Evolutionary conservation across 2,113 vertebrate genomes (phyloP).

Genomic region (Percopsis transmontana): DNA sequence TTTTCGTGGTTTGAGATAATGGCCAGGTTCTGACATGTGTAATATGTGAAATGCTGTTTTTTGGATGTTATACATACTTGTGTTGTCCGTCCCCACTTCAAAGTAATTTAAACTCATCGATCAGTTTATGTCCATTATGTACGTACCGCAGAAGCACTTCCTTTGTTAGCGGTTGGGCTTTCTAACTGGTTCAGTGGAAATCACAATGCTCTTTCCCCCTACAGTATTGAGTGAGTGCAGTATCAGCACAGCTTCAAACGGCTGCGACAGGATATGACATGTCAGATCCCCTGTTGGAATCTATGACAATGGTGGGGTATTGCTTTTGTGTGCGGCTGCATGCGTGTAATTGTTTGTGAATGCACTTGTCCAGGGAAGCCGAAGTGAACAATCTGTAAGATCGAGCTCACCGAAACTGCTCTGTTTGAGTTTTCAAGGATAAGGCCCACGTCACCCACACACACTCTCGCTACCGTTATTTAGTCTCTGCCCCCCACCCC

Average conservation of each 20-base stretch:
- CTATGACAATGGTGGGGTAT: conserved; percentile 50
- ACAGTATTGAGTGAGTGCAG: conserved; percentile 29
- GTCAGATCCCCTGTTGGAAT: conserved; percentile 69
- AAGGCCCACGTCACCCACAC: conserved; percentile 21
- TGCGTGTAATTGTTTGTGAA: conserved; percentile 19
- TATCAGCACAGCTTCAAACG: conserved; percentile 60
- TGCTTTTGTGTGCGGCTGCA: conserved; percentile 12
- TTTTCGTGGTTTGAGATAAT: neutral
- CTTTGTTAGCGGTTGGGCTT: conserved; percentile 1
- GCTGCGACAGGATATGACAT: conserved; percentile 75
- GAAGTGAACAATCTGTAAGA: conserved; percentile 26
- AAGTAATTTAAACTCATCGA: neutral
- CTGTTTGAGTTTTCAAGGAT: conserved; percentile 61
- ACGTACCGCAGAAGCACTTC: conserved; percentile 18
- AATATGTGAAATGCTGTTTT: neutral
- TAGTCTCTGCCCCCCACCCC: conserved; percentile 40
- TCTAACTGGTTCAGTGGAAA: conserved; percentile 18
- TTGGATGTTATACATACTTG: neutral
- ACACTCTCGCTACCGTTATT: conserved; percentile 42
- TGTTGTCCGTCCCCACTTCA: neutral
- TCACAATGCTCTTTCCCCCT: conserved; percentile 3
- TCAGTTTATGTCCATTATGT: conserved; percentile 16
- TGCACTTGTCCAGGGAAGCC: conserved; percentile 18
- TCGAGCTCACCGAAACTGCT: conserved; percentile 40
- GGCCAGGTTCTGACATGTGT: neutral